Evolutionary conservation across 2,113 vertebrate genomes (phyloP).

Genomic region (Urocitellus parryii): DNA sequence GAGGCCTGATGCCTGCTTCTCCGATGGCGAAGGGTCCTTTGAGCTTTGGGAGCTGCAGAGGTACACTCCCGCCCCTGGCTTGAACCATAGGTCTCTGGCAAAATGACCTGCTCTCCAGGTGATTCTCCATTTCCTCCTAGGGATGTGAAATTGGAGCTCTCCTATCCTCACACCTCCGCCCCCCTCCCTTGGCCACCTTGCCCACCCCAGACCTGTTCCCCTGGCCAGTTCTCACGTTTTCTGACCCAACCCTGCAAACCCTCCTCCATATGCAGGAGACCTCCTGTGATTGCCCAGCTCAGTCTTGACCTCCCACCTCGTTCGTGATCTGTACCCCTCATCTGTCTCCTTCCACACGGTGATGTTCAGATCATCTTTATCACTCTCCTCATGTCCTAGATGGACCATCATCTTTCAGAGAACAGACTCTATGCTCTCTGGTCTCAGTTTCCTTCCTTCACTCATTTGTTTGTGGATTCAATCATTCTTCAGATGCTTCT

Average conservation of each 20-base stretch:
- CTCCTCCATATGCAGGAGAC: neutral
- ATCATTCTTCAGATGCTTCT: neutral
- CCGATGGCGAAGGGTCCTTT: neutral
- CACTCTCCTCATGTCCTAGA: neutral
- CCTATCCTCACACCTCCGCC: neutral
- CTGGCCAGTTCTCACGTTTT: neutral
- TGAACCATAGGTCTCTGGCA: neutral
- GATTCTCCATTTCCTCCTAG: neutral
- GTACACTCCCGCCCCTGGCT: neutral
- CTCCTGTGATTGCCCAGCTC: neutral
- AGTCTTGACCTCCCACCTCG: neutral
- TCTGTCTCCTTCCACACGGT: neutral
- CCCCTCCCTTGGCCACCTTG: neutral
- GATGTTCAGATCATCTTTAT: neutral
- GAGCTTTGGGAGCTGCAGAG: neutral
- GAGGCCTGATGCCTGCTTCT: neutral
- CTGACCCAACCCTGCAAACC: neutral
- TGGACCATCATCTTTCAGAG: neutral
- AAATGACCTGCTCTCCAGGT: neutral
- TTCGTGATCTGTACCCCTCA: neutral
- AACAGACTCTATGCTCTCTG: neutral
- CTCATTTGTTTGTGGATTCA: neutral
- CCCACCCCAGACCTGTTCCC: neutral
- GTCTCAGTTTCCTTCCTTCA: neutral
- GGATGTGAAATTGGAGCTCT: neutral